Evolutionary conservation across 2,888 invertebrate species (phyloP).

Genomic region (Amphipyra tragopoginis): DNA sequence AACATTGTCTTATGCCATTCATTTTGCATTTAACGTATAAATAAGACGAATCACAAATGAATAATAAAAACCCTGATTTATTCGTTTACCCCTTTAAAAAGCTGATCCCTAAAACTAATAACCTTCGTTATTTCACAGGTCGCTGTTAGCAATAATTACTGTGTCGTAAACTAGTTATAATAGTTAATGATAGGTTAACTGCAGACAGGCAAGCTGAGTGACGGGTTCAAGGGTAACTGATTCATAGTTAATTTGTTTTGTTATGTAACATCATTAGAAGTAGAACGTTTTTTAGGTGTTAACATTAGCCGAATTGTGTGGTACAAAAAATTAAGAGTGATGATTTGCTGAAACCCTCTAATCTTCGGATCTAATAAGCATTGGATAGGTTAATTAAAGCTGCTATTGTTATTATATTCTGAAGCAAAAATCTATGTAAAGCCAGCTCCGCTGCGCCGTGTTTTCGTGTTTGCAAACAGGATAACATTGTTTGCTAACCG

Average conservation of each 20-base stretch:
- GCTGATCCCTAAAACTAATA: constrained; percentile 15
- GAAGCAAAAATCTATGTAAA: too few relatives aligned
- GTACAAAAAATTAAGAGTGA: constrained; percentile 18
- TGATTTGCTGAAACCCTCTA: neutral
- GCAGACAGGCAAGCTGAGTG: constrained; percentile 59
- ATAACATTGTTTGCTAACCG: too few relatives aligned
- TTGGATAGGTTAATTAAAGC: too few relatives aligned
- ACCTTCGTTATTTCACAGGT: constrained; percentile 18
- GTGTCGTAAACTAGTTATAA: constrained; percentile 64
- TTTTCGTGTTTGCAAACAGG: too few relatives aligned
- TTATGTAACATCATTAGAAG: constrained; percentile 32
- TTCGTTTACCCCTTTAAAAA: constrained; percentile 6
- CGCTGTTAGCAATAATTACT: constrained; percentile 65
- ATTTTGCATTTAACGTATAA: too few relatives aligned
- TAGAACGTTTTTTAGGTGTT: constrained; percentile 33
- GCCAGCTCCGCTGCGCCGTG: too few relatives aligned
- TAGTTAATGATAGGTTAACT: constrained; percentile 68
- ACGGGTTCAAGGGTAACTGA: constrained; percentile 77
- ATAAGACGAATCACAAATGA: too few relatives aligned
- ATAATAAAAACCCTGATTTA: too few relatives aligned
- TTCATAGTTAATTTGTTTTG: constrained; percentile 45
- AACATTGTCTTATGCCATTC: too few relatives aligned
- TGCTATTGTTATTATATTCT: too few relatives aligned
- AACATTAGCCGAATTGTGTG: constrained; percentile 3
- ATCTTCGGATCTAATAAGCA: too few relatives aligned